A percentile compares a stretch with the other conserved stretches of the same genome.
Conservation (phyloP, 2,113 vertebrate genomes). For the Istiophorus platypterus region DNA sequence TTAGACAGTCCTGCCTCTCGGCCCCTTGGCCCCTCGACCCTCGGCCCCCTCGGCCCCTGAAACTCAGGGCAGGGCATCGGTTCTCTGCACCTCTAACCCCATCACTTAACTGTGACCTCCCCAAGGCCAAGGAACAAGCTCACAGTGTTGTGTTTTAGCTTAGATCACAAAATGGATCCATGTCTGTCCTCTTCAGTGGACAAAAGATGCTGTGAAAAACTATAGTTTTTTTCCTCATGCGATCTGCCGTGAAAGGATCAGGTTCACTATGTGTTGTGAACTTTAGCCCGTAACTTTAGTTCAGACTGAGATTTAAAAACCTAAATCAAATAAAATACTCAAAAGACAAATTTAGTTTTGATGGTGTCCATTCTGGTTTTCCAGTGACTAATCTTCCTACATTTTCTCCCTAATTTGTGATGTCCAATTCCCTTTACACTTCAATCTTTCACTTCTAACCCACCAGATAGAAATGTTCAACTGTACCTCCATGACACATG, state of each 20-base stretch:
- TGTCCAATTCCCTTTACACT: background rate
- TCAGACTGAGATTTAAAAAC: background rate
- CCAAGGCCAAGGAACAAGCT: conserved; percentile 35
- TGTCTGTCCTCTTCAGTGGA: background rate
- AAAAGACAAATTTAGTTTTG: background rate
- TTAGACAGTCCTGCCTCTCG: conserved; percentile 52
- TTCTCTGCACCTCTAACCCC: conserved; percentile 59
- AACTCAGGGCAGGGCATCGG: conserved; percentile 27
- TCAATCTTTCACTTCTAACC: background rate
- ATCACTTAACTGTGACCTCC: conserved; percentile 58
- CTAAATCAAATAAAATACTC: background rate
- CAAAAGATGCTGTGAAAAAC: conserved; percentile 1
- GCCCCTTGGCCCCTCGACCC: too few species aligned
- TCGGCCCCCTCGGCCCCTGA: conserved; percentile 30
- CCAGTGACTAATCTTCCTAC: background rate
- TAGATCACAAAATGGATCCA: conserved; percentile 30
- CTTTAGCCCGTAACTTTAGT: background rate
- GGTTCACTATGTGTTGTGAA: background rate
- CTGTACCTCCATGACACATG: background rate
- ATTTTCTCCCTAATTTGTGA: background rate
- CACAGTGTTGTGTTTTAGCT: conserved; percentile 13
- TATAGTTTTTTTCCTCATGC: background rate
- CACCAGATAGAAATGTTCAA: background rate
- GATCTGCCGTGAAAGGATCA: background rate
- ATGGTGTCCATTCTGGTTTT: background rate